Base-by-base conservation (phyloP, 2,113 vertebrate species). In the Boulengeromyrus knoepffleri region DNA sequence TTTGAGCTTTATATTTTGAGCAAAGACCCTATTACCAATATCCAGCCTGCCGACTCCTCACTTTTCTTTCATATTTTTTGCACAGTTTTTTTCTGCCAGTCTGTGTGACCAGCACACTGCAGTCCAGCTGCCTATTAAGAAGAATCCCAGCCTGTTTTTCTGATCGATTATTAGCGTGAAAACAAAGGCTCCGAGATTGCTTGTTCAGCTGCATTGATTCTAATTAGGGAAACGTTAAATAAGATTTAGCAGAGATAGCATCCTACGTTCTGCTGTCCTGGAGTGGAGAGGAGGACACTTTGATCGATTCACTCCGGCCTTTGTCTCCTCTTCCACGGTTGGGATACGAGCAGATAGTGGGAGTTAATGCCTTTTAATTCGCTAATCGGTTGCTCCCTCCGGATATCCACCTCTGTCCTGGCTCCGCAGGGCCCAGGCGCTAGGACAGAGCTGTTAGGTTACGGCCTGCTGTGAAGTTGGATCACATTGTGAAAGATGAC, bases 201-300 rank as follows among this genome's bases (percentile, higher is more conserved):
- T 97, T 97, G 98, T 97, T 97, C 97, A 95, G 96, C 97, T 96
- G 95, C 97, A 99, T 98, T 97, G 98, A 99, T 99, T 99, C 96
- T 98, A 98, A 99, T 98, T 99, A 99, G 96, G 95, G 95, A 97
- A 98, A 97, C 96, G 96, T 98, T 99, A 99, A 98, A 97, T 97
- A 97, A 97, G 97, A 97, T 97, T 97, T 97, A 97, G 94, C 96
- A 96, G 96, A 96, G 97, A 97, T 95, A 94, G 92, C 93, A 96
- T 96, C 95, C 92, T 93, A 90, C 95, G 96, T 94, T 93, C 94
- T 96, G 95, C 95, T 93, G 10, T 96, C 95, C 92, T 94, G 92
- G 90, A 96, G 93, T 91, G 89, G 93, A 93, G 91, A 91, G 91
- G 66, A 85, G 89, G 74, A 36, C 83, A 42, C 74, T 80, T 90